Evolutionary conservation across 2,888 invertebrate species (phyloP), one percentile per base, ranked within the genome.

Genomic region (Diploptera punctata): DNA sequence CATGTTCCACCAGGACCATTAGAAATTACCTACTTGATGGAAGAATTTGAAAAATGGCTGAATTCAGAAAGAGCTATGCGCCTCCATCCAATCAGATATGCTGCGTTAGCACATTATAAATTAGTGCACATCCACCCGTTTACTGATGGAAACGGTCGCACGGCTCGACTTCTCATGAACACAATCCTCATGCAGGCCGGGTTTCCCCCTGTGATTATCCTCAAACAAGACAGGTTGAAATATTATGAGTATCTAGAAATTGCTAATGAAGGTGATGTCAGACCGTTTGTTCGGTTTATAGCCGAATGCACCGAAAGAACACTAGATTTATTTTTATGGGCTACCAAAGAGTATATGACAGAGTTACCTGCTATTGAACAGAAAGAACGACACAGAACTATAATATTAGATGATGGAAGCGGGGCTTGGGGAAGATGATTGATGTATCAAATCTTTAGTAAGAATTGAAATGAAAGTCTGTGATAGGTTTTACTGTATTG

Each of bases 121-220:
- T 83, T 99, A 57, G 99, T 99, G 0, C 94, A 94, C 81, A 97
- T 99, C 77, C 99, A 99, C 85, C 99, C 99, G 0, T 99, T 99
- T 84, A 89, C 93, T 2, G 98, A 99, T 83, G 98, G 99, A 62
- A 99, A 99, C 80, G 99, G 98, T 0, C 89, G 99, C 79, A 98
- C 98, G 0, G 96, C 97, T 16, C 88, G 99, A 31, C 86, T 99
- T 26, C 87, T 99, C 1, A 98, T 99, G 98, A 99, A 99, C 84
- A 89, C 97, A 77, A 90, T 99, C 75, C 87, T 99, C 38, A 94
- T 99, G 93, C 93, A 93, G 82, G 94, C 95, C 0, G 98, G 98
- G 0, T 99, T 94, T 84, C 98, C 98, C 0, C 98, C 98, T 0
- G 95, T 98, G 16, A 97, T 97, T 77, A 93, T 98, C 75, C 90